These are phyloP conservation scores for Irena cyanogastra DNA, from an alignment of 2,113 vertebrate species.

Conservation along the genomic window DNA sequence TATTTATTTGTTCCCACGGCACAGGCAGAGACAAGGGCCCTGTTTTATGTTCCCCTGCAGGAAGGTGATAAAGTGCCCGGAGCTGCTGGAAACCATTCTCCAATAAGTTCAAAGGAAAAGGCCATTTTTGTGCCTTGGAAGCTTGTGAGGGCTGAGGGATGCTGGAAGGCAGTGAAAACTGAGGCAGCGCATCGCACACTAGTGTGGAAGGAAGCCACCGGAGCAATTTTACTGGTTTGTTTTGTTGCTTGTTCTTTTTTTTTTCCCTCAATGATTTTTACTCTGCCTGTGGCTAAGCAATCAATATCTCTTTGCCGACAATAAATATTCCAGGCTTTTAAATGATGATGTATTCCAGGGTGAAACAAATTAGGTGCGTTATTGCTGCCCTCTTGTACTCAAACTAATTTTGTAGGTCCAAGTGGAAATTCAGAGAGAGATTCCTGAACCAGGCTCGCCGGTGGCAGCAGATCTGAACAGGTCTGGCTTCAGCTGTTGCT, in stretches of 20 bases:
- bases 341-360: neutral
- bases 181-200: rapidly evolving
- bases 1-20: constrained; percentile 24
- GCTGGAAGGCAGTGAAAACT: neutral
- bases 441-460: neutral
- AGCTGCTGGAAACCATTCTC: neutral
- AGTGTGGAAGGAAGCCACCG: neutral
- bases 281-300: neutral
- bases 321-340: neutral
- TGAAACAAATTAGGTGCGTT: neutral
- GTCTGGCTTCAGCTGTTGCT: neutral
- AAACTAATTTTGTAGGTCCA: neutral
- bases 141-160: neutral
- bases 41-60: constrained; percentile 36
- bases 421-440: neutral
- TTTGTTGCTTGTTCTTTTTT: neutral
- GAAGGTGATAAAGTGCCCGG: constrained; percentile 35
- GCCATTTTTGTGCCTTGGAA: neutral
- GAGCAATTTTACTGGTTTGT: neutral
- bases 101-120: constrained; percentile 22
- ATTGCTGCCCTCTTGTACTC: neutral
- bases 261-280: constrained; percentile 4
- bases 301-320: constrained; percentile 17
- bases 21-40: neutral
- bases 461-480: neutral